These are phyloP conservation scores for Erpornis zantholeuca DNA, from an alignment of 2,113 vertebrate genomes.

Conservation along the genomic window DNA sequence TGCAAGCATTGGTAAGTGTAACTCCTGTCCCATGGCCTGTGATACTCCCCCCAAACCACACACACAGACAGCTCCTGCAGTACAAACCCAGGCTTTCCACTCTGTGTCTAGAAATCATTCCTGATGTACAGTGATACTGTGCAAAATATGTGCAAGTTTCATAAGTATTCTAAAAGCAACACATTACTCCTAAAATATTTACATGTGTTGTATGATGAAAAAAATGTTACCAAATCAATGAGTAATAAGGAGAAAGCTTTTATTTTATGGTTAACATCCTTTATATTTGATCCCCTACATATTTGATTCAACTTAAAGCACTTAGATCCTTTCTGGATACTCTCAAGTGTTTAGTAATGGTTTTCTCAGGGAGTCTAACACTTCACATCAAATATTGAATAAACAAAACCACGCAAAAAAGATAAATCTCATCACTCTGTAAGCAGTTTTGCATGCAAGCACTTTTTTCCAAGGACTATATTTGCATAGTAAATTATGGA, in stretches of 20 bases:
- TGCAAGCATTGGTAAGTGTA: constrained; percentile 87
- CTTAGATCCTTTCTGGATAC: neutral
- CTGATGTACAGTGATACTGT: neutral
- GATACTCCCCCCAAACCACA: no score
- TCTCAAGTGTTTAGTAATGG: neutral
- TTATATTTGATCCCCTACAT: neutral
- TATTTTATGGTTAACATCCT: neutral
- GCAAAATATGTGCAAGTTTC: neutral
- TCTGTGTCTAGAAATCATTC: neutral
- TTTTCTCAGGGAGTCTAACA: neutral
- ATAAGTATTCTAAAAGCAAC: neutral
- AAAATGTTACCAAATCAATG: neutral
- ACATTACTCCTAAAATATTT: neutral
- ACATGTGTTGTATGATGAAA: neutral
- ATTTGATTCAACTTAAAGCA: neutral
- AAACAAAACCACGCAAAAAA: neutral
- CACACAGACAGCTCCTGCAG: neutral
- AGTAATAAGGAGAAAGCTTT: neutral
- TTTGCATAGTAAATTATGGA: neutral
- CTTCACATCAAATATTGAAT: neutral
- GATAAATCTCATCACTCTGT: neutral
- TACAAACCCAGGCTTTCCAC: neutral
- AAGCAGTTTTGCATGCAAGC: neutral
- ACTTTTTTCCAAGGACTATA: neutral
- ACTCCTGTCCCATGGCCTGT: neutral